Base-by-base conservation (phyloP, 2,888 invertebrate genomes). In the Eilema griseolum region DNA sequence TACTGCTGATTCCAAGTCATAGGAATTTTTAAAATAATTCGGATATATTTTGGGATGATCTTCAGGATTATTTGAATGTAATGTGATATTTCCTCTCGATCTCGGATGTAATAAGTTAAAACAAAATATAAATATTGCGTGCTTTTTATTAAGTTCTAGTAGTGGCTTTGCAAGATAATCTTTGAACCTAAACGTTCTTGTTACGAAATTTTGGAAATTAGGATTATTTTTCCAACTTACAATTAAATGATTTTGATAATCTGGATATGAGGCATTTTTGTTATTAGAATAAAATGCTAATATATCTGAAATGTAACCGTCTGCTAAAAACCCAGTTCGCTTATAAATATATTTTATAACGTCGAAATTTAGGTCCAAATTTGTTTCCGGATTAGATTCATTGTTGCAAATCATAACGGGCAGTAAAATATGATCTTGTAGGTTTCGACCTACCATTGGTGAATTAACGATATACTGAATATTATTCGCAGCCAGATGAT, bases 241-340 rank as follows among this genome's bases (percentile, higher is more conserved):
- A 4, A 28, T 3, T 10, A 89, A 33, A 77, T 89, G 88, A 26
- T 73, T 86, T 81, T 92, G 86, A 75, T 86, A 92, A 82, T 92
- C 85, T 0, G 92, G 91, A 65, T 85, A 85, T 0, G 72, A 80
- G 77, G 90, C 73, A 83, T 86, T 82, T 82, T 86, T n/a, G 85
- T 85, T 74, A 0, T 74, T 65, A 1, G 89, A 85, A 78, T 77
- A 90, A 77, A 89, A 90, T 24, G 88, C 84, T 12, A 82, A 11
- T 10, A 87, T 96, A 88, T 98, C 97, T 66, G 96, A 92, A 20
- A 96, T 93, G 1, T 89, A 92, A 4, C 88, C 90, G 63, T 92
- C 90, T 2, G 94, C 92, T 73, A 96, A 84, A 12, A 90, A 90
- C 0, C 96, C 97, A 23, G 84, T 93, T 20, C 92, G 92, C 71